Conservation (phyloP, 2,113 vertebrate genomes). For the Rhinogobius similis region DNA sequence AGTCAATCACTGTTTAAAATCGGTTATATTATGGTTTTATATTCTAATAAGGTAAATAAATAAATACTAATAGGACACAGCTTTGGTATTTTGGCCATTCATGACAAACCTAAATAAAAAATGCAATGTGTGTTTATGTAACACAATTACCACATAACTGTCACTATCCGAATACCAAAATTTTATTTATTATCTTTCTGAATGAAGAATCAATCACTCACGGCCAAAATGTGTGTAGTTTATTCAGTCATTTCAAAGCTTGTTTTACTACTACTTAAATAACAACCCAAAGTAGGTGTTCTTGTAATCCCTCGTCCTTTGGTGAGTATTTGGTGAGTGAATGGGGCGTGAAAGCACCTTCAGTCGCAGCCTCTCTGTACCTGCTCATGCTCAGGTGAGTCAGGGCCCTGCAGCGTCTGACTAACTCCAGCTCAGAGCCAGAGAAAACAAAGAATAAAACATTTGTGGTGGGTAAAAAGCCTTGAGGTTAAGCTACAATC, state of each 20-base stretch:
- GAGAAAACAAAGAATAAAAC: neutral
- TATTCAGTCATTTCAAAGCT: too few species aligned
- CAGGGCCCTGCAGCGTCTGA: constrained; percentile 7
- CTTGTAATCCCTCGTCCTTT: neutral
- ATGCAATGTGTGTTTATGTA: too few species aligned
- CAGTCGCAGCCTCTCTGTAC: neutral
- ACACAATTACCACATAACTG: too few species aligned
- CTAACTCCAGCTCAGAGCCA: neutral
- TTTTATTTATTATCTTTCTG: too few species aligned
- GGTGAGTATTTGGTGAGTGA: neutral
- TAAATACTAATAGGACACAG: too few species aligned
- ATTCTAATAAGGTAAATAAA: too few species aligned
- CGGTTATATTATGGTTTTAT: too few species aligned
- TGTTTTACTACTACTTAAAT: too few species aligned
- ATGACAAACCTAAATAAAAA: too few species aligned
- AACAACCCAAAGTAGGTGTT: neutral
- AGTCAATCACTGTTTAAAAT: too few species aligned
- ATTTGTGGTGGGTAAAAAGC: neutral
- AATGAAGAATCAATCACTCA: neutral
- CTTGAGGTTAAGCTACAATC: constrained; percentile 5
- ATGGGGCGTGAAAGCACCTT: neutral
- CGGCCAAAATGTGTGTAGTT: neutral
- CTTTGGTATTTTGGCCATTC: too few species aligned
- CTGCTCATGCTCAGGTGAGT: constrained; percentile 25
- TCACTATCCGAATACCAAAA: too few species aligned